These are phyloP conservation scores for Orgyia antiqua DNA, from an alignment of 2,888 invertebrate genomes.

Conservation along the genomic window DNA sequence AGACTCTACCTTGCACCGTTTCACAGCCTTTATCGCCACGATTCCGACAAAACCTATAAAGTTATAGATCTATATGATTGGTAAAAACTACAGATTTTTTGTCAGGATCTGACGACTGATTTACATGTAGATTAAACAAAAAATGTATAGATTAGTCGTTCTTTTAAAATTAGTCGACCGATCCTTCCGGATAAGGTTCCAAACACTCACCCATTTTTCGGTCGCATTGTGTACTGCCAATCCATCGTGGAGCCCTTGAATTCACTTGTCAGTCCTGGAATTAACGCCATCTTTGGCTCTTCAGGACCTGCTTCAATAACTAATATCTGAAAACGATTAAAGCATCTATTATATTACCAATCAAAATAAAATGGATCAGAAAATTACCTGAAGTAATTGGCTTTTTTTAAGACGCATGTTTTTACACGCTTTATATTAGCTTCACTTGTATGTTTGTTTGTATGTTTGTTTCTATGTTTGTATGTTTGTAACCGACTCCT, in stretches of 20 bases:
- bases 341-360: no score
- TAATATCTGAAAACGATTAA: conserved; percentile 47
- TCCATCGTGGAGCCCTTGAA: conserved; percentile 60
- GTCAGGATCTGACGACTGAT: conserved; percentile 15
- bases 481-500: no score
- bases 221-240: conserved; percentile 65
- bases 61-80: conserved; percentile 33
- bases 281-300: conserved; percentile 63
- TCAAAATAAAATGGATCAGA: no score
- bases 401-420: no score
- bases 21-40: conserved; percentile 53
- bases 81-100: conserved; percentile 30
- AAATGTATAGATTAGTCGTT: neutral
- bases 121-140: neutral
- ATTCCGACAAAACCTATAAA: conserved; percentile 64
- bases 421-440: no score
- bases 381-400: no score
- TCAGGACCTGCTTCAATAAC: conserved; percentile 62
- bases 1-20: conserved; percentile 60
- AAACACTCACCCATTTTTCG: conserved; percentile 59
- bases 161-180: conserved; percentile 20
- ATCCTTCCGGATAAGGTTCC: conserved; percentile 11
- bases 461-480: no score
- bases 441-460: no score
- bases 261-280: conserved; percentile 65